A percentile compares a stretch with the other conserved stretches of the same genome.
Evolutionary conservation across 2,888 invertebrate species (phyloP).

Genomic region (Lottia scabra): DNA sequence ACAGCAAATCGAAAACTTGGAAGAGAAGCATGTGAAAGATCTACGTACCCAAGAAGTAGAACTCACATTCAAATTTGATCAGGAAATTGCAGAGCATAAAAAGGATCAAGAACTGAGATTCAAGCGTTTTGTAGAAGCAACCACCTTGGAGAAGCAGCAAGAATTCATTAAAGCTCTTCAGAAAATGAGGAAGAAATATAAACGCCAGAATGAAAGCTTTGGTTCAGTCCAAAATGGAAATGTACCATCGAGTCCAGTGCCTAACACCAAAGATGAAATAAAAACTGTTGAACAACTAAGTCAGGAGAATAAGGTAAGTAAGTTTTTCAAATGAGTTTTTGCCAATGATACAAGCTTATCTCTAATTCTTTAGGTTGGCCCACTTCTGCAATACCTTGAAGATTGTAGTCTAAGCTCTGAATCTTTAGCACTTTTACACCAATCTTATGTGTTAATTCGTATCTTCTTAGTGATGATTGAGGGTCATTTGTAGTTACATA

Average conservation of each 20-base stretch:
- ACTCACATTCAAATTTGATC: slow-evolving; percentile 39
- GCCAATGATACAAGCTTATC: no score
- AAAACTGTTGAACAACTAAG: slow-evolving; percentile 40
- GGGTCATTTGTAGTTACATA: no score
- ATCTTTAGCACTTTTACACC: no score
- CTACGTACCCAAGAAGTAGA: slow-evolving; percentile 45
- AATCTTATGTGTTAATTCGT: no score
- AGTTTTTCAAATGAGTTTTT: no score
- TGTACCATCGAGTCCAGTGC: slow-evolving; percentile 28
- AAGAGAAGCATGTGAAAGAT: slow-evolving; percentile 41
- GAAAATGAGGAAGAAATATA: slow-evolving; percentile 45
- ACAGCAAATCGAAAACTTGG: slow-evolving; percentile 41
- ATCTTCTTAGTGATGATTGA: no score
- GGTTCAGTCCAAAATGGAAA: slow-evolving; percentile 25
- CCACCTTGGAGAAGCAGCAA: slow-evolving; percentile 50
- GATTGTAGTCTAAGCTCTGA: no score
- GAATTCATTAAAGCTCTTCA: slow-evolving; percentile 58
- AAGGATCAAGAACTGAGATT: slow-evolving; percentile 44
- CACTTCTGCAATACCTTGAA: no score
- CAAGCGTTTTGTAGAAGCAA: slow-evolving; percentile 42
- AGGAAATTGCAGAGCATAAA: slow-evolving; percentile 39
- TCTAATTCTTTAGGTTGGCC: no score
- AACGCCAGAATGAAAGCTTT: no score
- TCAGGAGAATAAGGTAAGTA: slow-evolving; percentile 51
- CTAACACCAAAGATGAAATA: slow-evolving; percentile 8